Evolutionary conservation across 2,888 invertebrate species (phyloP), one percentile per base, ranked within the genome.

Genomic region (Cephonodes hylas): DNA sequence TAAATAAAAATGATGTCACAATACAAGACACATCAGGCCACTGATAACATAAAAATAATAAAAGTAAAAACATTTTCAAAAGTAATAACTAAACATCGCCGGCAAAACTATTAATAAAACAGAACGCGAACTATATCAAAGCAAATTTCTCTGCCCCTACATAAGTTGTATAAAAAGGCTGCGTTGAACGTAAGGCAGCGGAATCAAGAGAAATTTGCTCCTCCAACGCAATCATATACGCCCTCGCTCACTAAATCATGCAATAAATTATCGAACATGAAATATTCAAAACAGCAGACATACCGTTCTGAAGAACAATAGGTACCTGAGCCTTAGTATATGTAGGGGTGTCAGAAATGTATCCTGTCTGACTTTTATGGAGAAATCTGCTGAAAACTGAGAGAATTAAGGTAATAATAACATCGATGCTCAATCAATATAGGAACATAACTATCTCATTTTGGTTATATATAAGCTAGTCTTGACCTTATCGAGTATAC

Each of bases 251-350:
- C 81, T 89, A 89, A 89, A 89, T 89, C 88, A 88, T 83, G 85
- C 84, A 84, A 88, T 89, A 89, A 89, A 89, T 89, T 89, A 90
- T 86, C 79, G 75, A 70, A 80, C 81, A 88, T 89, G 84, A 90
- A 88, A 91, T 90, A 91, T 85, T 85, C 86, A 88, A 83, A 88
- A 83, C 81, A 83, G 78, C 80, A 81, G 75, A 75, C 85, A 83
- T 85, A 86, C 77, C 81, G 31, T 82, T 77, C 84, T 79, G 81
- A 83, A 78, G 77, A 84, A 84, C 79, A 80, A 79, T 79, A 83
- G 82, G 76, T 83, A 85, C 82, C 82, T 83, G 76, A 65, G 74
- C 75, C 68, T 75, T 68, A 63, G 69, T 68, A 73, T 67, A 70
- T 65, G 63, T 68, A 71, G 73, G 74, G 77, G 66, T 73, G 73